Evolutionary conservation across 2,113 vertebrate genomes (phyloP).

Genomic region (Sylvietta virens): DNA sequence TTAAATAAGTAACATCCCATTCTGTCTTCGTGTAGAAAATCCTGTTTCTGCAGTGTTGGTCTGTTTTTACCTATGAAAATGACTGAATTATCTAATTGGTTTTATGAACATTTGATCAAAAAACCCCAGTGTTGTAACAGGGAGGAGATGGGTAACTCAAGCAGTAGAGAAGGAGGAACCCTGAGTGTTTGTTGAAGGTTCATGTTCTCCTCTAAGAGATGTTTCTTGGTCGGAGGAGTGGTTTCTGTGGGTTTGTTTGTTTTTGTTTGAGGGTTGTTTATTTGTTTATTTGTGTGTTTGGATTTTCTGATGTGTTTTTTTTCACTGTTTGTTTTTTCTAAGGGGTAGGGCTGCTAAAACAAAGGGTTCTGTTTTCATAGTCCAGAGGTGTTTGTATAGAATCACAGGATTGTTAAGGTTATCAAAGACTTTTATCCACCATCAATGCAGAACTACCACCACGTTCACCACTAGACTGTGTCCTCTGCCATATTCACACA

Average conservation of each 20-base stretch:
- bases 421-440: not conserved
- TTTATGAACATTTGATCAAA: not conserved
- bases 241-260: not conserved
- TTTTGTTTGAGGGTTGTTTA: too few species aligned
- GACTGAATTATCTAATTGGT: not conserved
- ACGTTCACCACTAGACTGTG: accelerated
- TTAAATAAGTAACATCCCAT: not conserved
- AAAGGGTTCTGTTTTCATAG: not conserved
- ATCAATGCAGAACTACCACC: too few species aligned
- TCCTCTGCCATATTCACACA: not conserved
- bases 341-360: not conserved
- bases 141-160: not conserved
- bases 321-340: not conserved
- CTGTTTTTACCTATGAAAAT: not conserved
- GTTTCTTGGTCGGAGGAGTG: not conserved
- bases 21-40: not conserved
- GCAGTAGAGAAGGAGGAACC: not conserved
- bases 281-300: not conserved
- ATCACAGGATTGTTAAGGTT: accelerated
- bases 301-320: accelerated
- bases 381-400: not conserved
- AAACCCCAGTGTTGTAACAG: not conserved
- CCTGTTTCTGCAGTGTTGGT: not conserved
- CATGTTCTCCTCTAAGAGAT: not conserved
- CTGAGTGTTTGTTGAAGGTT: not conserved